phyloP scores from a whole-genome alignment of 2,888 invertebrate genomes.

The Agriopis leucophaearia region DNA sequence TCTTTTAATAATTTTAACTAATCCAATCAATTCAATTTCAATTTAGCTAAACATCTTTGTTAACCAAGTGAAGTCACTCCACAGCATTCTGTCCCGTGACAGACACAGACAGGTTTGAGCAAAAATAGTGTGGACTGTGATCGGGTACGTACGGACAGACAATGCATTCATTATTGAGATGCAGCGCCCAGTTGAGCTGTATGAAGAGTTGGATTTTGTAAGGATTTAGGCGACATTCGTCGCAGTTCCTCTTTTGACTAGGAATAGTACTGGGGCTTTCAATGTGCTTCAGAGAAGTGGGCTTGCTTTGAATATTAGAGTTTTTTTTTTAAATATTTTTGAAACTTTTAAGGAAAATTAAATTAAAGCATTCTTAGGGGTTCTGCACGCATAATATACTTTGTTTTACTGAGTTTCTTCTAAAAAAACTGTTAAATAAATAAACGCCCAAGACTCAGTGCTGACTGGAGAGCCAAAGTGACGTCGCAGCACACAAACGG shows the following conservation, averaged over 20 bases:
- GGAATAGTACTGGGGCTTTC: conserved; percentile 4
- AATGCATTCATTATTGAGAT: conserved; percentile 83
- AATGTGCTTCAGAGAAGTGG: neutral
- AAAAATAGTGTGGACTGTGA: conserved; percentile 80
- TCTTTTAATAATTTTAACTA: neutral
- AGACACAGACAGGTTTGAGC: conserved; percentile 81
- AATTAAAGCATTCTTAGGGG: too few relatives aligned
- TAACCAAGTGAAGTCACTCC: conserved; percentile 46
- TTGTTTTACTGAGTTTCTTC: neutral
- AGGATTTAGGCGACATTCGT: conserved; percentile 23
- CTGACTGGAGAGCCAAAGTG: too few relatives aligned
- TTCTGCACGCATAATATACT: neutral
- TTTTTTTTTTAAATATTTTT: too few relatives aligned
- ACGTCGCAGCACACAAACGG: too few relatives aligned
- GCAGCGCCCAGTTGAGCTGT: conserved; percentile 55
- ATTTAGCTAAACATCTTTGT: neutral
- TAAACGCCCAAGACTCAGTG: too few relatives aligned
- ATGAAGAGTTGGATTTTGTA: conserved; percentile 34
- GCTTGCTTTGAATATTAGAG: too few relatives aligned
- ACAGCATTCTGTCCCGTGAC: conserved; percentile 63
- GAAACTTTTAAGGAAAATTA: too few relatives aligned
- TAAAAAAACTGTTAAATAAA: neutral
- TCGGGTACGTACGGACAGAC: conserved; percentile 74
- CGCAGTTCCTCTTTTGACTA: conserved; percentile 7
- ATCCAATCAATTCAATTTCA: neutral